Percentiles rank a stretch among this genome's conserved stretches.
These are phyloP conservation scores for Hyposoter didymator DNA, from an alignment of 2,888 invertebrate species.

Conservation along the genomic window DNA sequence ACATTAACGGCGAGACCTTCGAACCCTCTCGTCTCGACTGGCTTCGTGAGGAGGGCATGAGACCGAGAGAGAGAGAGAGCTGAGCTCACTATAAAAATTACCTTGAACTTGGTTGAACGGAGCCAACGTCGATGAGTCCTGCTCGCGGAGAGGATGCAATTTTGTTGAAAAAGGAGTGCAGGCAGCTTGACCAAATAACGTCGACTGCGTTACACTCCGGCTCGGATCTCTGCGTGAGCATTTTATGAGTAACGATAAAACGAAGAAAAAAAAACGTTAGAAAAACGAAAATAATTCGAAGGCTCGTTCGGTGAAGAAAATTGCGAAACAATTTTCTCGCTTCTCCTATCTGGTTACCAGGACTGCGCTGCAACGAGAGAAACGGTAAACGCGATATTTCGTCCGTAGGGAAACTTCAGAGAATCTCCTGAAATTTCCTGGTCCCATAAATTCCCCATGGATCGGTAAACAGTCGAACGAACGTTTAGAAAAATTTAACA, in stretches of 20 bases:
- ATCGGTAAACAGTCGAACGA: slow-evolving; percentile 11
- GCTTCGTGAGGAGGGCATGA: neutral
- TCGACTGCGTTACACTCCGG: neutral
- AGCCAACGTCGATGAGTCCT: slow-evolving; percentile 28
- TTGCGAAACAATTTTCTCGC: slow-evolving; percentile 58
- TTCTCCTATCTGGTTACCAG: slow-evolving; percentile 1
- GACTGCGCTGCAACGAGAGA: neutral
- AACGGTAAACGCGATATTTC: neutral
- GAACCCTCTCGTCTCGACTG: slow-evolving; percentile 43
- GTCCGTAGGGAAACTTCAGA: slow-evolving; percentile 27
- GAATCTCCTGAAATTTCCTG: slow-evolving; percentile 47
- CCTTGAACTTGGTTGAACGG: slow-evolving; percentile 60
- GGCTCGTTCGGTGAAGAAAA: slow-evolving; percentile 7
- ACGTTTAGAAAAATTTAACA: neutral
- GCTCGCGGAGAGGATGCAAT: slow-evolving; percentile 27
- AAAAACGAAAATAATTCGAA: slow-evolving; percentile 8
- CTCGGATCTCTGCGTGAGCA: neutral
- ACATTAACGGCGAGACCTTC: slow-evolving; percentile 73
- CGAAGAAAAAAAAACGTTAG: slow-evolving; percentile 10
- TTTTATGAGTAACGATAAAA: slow-evolving; percentile 36
- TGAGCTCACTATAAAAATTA: slow-evolving; percentile 32
- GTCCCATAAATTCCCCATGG: slow-evolving; percentile 41
- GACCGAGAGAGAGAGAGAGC: neutral
- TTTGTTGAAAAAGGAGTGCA: slow-evolving; percentile 27
- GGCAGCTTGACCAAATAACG: neutral